A percentile compares a stretch with the other conserved stretches of the same genome.
phyloP scores from a whole-genome alignment of 1,140 invertebrate species.

The Mylabris phalerata region DNA sequence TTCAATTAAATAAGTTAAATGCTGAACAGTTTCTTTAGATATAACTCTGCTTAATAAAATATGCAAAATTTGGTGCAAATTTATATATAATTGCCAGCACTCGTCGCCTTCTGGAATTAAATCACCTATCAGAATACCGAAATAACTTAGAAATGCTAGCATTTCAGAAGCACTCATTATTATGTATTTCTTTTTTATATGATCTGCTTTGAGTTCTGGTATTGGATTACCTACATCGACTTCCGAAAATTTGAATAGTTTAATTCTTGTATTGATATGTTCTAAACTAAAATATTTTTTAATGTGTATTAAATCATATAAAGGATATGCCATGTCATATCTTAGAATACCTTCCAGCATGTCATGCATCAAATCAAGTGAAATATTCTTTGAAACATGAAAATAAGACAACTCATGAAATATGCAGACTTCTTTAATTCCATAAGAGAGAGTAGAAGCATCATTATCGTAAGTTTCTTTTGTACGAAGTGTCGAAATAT shows the following conservation, averaged over 20 bases:
- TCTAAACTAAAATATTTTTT: slow-evolving; percentile 34
- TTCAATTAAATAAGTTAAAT: too few species aligned
- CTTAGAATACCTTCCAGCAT: too few species aligned
- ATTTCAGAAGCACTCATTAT: slow-evolving; percentile 7
- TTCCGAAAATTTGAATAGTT: slow-evolving; percentile 13
- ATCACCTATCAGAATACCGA: slow-evolving; percentile 8
- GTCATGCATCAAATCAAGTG: too few species aligned
- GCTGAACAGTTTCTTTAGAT: too few species aligned
- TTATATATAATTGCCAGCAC: slow-evolving; percentile 5
- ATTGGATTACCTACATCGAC: slow-evolving; percentile 1
- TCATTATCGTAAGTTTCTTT: too few species aligned
- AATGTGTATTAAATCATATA: slow-evolving; percentile 32
- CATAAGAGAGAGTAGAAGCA: too few species aligned
- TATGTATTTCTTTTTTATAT: slow-evolving; percentile 11
- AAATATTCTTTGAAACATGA: too few species aligned
- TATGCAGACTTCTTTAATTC: too few species aligned
- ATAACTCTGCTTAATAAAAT: too few species aligned
- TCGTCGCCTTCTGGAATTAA: slow-evolving; percentile 2
- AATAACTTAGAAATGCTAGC: slow-evolving; percentile 3
- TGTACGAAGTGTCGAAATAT: too few species aligned
- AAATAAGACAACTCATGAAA: too few species aligned
- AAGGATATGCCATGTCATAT: slow-evolving; percentile 34
- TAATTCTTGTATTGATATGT: slow-evolving; percentile 27
- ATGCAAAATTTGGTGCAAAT: too few species aligned
- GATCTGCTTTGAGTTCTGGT: slow-evolving; percentile 3